Conservation (phyloP, 2,888 invertebrate species). For the Xylota sylvarum region DNA sequence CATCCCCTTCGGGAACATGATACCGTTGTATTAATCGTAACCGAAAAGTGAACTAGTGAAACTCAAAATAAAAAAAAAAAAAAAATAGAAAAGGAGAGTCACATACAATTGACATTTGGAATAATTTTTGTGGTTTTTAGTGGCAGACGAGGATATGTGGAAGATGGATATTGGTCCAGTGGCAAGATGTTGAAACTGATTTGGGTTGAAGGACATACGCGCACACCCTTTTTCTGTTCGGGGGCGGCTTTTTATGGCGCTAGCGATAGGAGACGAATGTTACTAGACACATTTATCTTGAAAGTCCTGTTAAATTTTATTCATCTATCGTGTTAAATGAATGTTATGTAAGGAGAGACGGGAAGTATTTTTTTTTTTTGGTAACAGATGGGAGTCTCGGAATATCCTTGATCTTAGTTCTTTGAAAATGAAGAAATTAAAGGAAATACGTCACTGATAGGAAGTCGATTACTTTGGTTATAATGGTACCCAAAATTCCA, state of each 20-base stretch:
- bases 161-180: conserved; percentile 28
- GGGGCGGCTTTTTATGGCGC: conserved; percentile 51
- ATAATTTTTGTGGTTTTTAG: conserved; percentile 22
- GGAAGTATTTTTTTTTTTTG: too few relatives aligned
- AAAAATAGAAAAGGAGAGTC: background rate
- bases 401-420: too few relatives aligned
- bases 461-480: too few relatives aligned
- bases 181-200: conserved; percentile 53
- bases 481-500: too few relatives aligned
- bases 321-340: background rate
- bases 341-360: background rate
- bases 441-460: too few relatives aligned
- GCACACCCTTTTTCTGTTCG: conserved; percentile 66
- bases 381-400: too few relatives aligned
- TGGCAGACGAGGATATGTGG: conserved; percentile 18
- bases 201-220: conserved; percentile 48
- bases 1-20: conserved; percentile 50
- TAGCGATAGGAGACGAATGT: conserved; percentile 13
- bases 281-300: conserved; percentile 7
- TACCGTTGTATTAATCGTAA: conserved; percentile 55
- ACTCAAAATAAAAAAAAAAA: conserved; percentile 6
- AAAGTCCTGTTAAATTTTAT: background rate
- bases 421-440: too few relatives aligned
- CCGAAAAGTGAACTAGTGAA: conserved; percentile 6
- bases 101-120: conserved; percentile 54